Conservation (phyloP, 2,888 invertebrate genomes). For the Mamestra brassicae region DNA sequence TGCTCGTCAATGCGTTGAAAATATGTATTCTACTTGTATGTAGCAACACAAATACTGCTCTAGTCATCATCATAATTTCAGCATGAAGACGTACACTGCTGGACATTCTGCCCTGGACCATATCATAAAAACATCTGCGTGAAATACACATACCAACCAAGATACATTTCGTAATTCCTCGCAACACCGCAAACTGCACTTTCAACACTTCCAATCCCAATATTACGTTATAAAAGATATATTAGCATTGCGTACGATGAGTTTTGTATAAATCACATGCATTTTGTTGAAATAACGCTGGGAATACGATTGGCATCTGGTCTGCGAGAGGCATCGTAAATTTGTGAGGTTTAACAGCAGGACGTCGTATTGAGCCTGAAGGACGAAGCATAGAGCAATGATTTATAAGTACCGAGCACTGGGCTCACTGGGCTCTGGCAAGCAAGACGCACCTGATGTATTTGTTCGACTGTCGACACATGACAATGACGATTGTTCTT, state of each 20-base stretch:
- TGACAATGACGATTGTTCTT: conserved; percentile 64
- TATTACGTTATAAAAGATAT: conserved; percentile 64
- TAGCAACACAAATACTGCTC: background rate
- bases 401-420: conserved; percentile 79
- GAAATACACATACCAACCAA: conserved; percentile 9
- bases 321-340: conserved; percentile 88
- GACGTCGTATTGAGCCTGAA: conserved; percentile 81
- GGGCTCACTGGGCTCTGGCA: conserved; percentile 54
- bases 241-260: conserved; percentile 63
- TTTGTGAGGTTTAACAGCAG: conserved; percentile 89
- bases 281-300: conserved; percentile 89
- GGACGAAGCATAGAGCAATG: conserved; percentile 88
- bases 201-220: conserved; percentile 59
- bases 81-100: background rate
- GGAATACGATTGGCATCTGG: conserved; percentile 86
- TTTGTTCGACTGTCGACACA: conserved; percentile 65
- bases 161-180: conserved; percentile 41
- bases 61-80: background rate
- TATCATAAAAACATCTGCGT: conserved; percentile 5
- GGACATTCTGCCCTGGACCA: background rate
- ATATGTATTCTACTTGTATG: background rate
- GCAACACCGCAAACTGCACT: conserved; percentile 46
- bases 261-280: conserved; percentile 85
- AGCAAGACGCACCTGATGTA: conserved; percentile 79
- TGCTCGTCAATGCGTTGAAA: background rate